phyloP scores from a whole-genome alignment of 2,797 vertebrate species.

The Lepus townsendii region DNA sequence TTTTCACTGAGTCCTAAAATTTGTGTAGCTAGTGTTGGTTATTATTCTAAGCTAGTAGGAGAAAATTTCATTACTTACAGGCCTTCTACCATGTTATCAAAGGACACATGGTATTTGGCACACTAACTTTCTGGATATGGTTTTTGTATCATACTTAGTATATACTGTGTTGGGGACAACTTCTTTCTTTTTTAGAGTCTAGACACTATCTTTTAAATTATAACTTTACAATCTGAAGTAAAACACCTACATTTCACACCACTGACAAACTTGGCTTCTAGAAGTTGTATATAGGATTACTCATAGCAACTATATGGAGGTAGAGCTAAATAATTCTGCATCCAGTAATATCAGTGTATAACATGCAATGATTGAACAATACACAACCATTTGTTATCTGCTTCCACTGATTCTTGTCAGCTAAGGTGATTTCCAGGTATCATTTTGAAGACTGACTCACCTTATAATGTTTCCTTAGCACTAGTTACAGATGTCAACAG shows the following conservation, averaged over 20 bases:
- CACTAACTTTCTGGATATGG: background rate
- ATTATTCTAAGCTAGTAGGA: background rate
- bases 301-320: background rate
- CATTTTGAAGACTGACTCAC: background rate
- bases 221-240: constrained; percentile 2
- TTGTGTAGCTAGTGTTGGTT: background rate
- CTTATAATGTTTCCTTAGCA: background rate
- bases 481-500: background rate
- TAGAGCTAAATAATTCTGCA: background rate
- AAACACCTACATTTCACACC: constrained; percentile 19
- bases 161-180: background rate
- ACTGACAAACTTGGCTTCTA: constrained; percentile 35
- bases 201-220: background rate
- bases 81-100: background rate
- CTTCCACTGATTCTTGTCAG: background rate
- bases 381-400: background rate
- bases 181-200: background rate
- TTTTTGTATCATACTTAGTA: background rate
- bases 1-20: background rate
- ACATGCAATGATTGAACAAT: background rate
- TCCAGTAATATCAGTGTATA: background rate
- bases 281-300: background rate
- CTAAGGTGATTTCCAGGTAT: background rate
- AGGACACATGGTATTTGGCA: background rate
- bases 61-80: background rate